phyloP scores from a whole-genome alignment of 1,140 invertebrate genomes.

The Oreohelix idahoensis region DNA sequence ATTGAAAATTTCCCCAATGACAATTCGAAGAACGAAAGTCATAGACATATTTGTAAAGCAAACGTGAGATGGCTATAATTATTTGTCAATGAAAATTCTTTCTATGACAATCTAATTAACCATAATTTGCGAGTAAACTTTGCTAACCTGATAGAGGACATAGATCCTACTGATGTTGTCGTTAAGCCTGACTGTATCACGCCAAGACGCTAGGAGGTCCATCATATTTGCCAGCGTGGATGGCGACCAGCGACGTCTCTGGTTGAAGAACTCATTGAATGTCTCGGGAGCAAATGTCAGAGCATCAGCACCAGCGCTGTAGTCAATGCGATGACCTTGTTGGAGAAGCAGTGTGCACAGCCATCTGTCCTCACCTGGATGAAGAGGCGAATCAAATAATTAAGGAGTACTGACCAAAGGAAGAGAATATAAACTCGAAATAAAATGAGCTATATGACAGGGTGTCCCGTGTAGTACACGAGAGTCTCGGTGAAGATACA shows the following conservation, averaged over 20 bases:
- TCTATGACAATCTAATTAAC: neutral
- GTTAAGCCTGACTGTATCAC: slow-evolving; percentile 76
- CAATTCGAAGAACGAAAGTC: too few relatives aligned
- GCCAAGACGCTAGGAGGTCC: slow-evolving; percentile 77
- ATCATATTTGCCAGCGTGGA: slow-evolving; percentile 81
- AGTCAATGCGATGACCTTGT: slow-evolving; percentile 80
- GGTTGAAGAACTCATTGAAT: slow-evolving; percentile 74
- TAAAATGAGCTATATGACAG: too few relatives aligned
- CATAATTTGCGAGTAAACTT: neutral
- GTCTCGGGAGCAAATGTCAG: slow-evolving; percentile 80
- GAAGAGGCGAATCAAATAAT: too few relatives aligned
- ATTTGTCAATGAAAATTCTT: too few relatives aligned
- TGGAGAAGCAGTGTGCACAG: slow-evolving; percentile 79
- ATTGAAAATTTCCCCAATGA: too few relatives aligned
- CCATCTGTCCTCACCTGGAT: slow-evolving; percentile 79
- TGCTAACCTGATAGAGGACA: slow-evolving; percentile 69
- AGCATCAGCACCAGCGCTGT: slow-evolving; percentile 80
- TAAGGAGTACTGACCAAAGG: too few relatives aligned
- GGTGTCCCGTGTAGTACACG: too few relatives aligned
- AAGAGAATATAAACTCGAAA: too few relatives aligned
- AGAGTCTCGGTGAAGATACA: too few relatives aligned
- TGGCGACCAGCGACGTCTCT: slow-evolving; percentile 79
- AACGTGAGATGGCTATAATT: too few relatives aligned
- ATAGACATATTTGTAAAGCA: too few relatives aligned
- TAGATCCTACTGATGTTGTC: slow-evolving; percentile 79